Conservation (phyloP, 2,797 vertebrate species). For the Pangasius macronema region DNA sequence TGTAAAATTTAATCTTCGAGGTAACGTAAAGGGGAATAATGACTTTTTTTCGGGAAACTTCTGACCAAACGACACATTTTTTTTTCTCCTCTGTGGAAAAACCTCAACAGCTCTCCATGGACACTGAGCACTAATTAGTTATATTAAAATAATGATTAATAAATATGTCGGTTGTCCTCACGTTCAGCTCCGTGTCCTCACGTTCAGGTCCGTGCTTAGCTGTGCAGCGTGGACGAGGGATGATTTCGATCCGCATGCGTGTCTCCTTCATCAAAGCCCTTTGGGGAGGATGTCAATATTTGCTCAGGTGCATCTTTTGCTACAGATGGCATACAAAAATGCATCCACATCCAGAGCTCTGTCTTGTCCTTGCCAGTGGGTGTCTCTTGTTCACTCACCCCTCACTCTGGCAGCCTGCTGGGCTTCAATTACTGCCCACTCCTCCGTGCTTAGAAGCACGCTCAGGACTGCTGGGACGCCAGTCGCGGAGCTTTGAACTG, state of each 20-base stretch:
- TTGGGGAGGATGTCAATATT: slow-evolving; percentile 65
- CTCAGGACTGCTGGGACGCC: slow-evolving; percentile 34
- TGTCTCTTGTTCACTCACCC: slow-evolving; percentile 49
- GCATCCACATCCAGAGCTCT: slow-evolving; percentile 35
- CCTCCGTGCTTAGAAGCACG: slow-evolving; percentile 13
- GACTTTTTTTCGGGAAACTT: no score
- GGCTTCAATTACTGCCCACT: slow-evolving; percentile 42
- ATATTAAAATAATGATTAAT: slow-evolving; percentile 28
- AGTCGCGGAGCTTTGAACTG: slow-evolving; percentile 50
- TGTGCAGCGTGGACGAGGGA: not conserved
- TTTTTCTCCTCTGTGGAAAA: slow-evolving; percentile 18
- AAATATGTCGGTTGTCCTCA: not conserved
- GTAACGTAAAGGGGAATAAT: no score
- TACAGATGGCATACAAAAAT: slow-evolving; percentile 41
- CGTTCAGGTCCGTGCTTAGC: not conserved
- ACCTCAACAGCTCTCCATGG: slow-evolving; percentile 23
- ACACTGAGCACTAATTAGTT: slow-evolving; percentile 33
- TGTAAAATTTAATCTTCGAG: no score
- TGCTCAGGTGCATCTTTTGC: slow-evolving; percentile 67
- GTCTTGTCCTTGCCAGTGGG: slow-evolving; percentile 52
- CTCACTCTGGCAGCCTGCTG: slow-evolving; percentile 22
- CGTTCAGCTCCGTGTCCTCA: not conserved
- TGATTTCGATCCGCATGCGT: slow-evolving; percentile 22
- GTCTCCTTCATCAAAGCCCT: slow-evolving; percentile 55
- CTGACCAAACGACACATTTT: no score